A percentile compares a stretch with the other conserved stretches of the same genome.
Conservation (phyloP, 2,797 vertebrate species). For the Orientallactaga sibirica region DNA sequence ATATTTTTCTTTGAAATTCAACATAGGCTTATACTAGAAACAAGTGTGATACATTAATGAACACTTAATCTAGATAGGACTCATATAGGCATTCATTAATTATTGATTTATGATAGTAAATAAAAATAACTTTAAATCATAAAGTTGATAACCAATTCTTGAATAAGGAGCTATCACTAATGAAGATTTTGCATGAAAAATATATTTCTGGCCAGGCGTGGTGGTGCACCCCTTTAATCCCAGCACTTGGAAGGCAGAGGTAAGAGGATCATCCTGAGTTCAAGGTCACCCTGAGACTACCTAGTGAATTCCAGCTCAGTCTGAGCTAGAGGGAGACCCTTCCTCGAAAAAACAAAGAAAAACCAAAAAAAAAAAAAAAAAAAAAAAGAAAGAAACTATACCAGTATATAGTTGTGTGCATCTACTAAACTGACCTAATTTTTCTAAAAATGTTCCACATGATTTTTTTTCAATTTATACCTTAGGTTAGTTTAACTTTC, state of each 20-base stretch:
- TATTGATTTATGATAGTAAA: background rate
- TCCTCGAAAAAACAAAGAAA: too few relatives aligned
- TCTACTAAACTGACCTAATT: background rate
- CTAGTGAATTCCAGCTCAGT: too few relatives aligned
- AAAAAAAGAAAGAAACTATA: too few relatives aligned
- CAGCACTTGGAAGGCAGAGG: too few relatives aligned
- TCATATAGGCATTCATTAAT: background rate
- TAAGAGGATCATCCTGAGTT: too few relatives aligned
- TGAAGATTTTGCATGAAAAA: background rate
- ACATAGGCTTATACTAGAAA: background rate
- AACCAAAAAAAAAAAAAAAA: too few relatives aligned
- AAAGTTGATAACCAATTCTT: background rate
- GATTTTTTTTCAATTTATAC: background rate
- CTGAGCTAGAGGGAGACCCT: too few relatives aligned
- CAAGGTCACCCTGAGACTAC: too few relatives aligned
- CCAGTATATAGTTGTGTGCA: background rate
- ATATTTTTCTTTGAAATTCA: background rate
- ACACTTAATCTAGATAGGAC: background rate
- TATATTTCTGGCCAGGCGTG: background rate
- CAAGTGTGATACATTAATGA: background rate
- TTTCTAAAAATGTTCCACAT: background rate
- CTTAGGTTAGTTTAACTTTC: background rate
- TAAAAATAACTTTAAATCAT: constrained; percentile 19
- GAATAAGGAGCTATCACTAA: constrained; percentile 5
- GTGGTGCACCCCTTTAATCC: too few relatives aligned